These are phyloP conservation scores for Amazona finschi DNA, from an alignment of 2,797 vertebrate species.

Conservation along the genomic window DNA sequence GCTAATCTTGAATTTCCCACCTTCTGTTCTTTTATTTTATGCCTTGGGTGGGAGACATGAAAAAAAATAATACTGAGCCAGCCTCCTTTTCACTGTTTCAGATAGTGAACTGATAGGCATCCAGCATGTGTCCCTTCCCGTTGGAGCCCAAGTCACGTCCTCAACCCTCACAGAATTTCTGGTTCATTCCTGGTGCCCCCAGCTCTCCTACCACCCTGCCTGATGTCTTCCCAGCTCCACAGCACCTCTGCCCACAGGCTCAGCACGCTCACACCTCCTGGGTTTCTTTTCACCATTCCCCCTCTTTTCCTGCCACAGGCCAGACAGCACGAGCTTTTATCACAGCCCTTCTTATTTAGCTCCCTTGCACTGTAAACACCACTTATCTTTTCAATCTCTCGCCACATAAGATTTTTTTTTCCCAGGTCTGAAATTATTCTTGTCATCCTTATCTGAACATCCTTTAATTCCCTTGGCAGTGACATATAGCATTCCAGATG, in stretches of 20 bases:
- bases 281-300: neutral
- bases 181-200: neutral
- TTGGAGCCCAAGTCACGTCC: neutral
- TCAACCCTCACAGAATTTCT: neutral
- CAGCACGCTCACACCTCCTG: neutral
- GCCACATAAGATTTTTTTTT: constrained; percentile 7
- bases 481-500: constrained; percentile 60
- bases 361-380: constrained; percentile 49
- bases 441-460: constrained; percentile 66
- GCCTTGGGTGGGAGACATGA: neutral
- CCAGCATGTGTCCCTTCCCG: neutral
- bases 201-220: neutral
- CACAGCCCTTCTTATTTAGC: constrained; percentile 51
- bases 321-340: constrained; percentile 15
- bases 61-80: neutral
- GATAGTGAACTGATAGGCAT: neutral
- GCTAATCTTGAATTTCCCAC: neutral
- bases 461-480: constrained; percentile 66
- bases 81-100: neutral
- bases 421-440: constrained; percentile 65
- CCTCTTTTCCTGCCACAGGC: neutral
- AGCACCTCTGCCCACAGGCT: neutral
- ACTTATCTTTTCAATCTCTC: constrained; percentile 65
- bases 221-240: neutral
- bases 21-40: neutral